Percentiles rank a stretch among this genome's conserved stretches.
Evolutionary conservation across 2,113 vertebrate species (phyloP).

Genomic region (Macquaria ambigua): DNA sequence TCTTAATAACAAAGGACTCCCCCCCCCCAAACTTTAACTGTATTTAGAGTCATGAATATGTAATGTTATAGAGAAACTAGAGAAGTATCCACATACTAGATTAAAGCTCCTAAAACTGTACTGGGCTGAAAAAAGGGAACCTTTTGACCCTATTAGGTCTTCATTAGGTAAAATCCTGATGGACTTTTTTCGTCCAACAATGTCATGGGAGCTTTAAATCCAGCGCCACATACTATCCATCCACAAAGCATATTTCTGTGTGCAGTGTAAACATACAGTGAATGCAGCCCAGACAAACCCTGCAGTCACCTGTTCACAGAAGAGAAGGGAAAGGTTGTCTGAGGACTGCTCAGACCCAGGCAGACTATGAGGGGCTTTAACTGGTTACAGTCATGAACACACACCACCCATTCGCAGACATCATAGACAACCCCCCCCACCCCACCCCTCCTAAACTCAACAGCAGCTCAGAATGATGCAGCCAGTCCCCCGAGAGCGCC

Average conservation of each 20-base stretch:
- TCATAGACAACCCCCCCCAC: too few relatives aligned
- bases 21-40: background rate
- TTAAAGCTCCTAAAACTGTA: background rate
- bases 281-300: slow-evolving; percentile 6
- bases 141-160: background rate
- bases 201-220: background rate
- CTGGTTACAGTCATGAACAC: background rate
- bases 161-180: too few relatives aligned
- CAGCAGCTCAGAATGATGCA: slow-evolving; percentile 23
- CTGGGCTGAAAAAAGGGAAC: background rate
- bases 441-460: too few relatives aligned
- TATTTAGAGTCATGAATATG: background rate
- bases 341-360: background rate
- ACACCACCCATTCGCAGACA: background rate
- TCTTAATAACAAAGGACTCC: background rate
- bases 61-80: background rate
- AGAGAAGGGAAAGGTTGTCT: background rate
- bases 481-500: background rate
- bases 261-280: background rate
- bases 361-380: too few relatives aligned
- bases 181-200: background rate
- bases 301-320: slow-evolving; percentile 4
- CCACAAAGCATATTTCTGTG: background rate
- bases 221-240: background rate
- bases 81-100: too few relatives aligned